Conservation (phyloP, 2,888 invertebrate genomes). For the Drosophila atroscutellata region DNA sequence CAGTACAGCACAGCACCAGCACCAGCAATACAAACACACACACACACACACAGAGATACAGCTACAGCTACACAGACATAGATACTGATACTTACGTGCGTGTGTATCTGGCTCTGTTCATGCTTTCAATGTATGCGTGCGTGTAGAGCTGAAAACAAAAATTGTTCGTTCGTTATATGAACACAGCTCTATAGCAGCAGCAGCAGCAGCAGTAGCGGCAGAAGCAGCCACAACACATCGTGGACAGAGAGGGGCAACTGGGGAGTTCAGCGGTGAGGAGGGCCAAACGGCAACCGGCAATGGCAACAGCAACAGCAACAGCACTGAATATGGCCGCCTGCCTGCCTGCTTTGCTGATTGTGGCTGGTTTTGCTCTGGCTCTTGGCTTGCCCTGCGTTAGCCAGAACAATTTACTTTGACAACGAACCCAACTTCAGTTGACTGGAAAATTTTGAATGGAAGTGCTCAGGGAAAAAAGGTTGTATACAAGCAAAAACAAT, state of each 20-base stretch:
- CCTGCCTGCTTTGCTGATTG: constrained; percentile 53
- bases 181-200: constrained; percentile 55
- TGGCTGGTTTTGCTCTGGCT: constrained; percentile 57
- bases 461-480: neutral
- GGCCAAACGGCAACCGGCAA: constrained; percentile 50
- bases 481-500: neutral
- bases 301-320: constrained; percentile 48
- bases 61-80: neutral
- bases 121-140: constrained; percentile 36
- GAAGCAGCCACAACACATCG: constrained; percentile 40
- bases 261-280: constrained; percentile 12
- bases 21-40: constrained; percentile 12
- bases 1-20: constrained; percentile 29
- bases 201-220: constrained; percentile 13
- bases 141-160: constrained; percentile 64
- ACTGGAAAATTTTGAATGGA: constrained; percentile 24
- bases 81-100: constrained; percentile 15
- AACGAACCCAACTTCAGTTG: constrained; percentile 10
- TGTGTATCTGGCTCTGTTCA: constrained; percentile 60
- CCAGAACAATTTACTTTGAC: constrained; percentile 34
- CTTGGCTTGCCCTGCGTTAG: constrained; percentile 33
- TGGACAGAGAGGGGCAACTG: constrained; percentile 25
- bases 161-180: constrained; percentile 75
- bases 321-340: constrained; percentile 74
- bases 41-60: constrained; percentile 10